Base-by-base conservation (phyloP, 2,113 vertebrate species). In the Cynoglossus semilaevis region DNA sequence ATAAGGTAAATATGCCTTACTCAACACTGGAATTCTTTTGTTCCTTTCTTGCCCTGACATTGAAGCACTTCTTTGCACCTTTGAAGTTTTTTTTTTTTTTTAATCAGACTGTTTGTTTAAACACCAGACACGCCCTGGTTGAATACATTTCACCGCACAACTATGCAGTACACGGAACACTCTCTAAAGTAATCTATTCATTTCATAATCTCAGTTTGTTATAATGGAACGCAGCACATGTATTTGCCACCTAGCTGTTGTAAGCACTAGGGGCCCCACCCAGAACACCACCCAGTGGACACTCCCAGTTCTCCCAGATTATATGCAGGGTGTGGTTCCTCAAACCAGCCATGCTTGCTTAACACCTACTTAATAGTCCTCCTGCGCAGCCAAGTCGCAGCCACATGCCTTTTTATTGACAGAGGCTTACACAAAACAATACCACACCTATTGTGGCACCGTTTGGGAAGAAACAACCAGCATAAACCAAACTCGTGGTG, bases 1-100 rank as follows among this genome's bases (percentile, higher is more conserved):
- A 38, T 51, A 8, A 40, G 73, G 48, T 79, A 83, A 85, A 53
- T 70, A 46, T 78, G 71, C 51, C 53, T 85, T 80, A 82, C 66
- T 36, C 0, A 71, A 52, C 58, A 55, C 15, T 43, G 14, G 14
- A 55, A 57, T 0, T 15, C 15, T 55, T 70, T 52, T 42, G 8
- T 70, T 73, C 36, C 35, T 42, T 14, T 6, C 16, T 65, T 42
- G 0, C 18, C 17, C 37, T 19, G 4, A 0, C 1, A 10, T 38
- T 38, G 9, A 3, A n/a, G n/a, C n/a, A n/a, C n/a, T n/a, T n/a
- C n/a, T n/a, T n/a, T n/a, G n/a, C n/a, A n/a, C n/a, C n/a, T n/a
- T n/a, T n/a, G n/a, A n/a, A n/a, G n/a, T n/a, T n/a, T n/a, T n/a
- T n/a, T n/a, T n/a, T n/a, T n/a, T 47, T 67, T 16, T 65, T 62